A percentile compares a stretch with the other conserved stretches of the same genome.
These are phyloP conservation scores for Gobionotothen gibberifrons DNA, from an alignment of 2,797 vertebrate species.

Conservation along the genomic window DNA sequence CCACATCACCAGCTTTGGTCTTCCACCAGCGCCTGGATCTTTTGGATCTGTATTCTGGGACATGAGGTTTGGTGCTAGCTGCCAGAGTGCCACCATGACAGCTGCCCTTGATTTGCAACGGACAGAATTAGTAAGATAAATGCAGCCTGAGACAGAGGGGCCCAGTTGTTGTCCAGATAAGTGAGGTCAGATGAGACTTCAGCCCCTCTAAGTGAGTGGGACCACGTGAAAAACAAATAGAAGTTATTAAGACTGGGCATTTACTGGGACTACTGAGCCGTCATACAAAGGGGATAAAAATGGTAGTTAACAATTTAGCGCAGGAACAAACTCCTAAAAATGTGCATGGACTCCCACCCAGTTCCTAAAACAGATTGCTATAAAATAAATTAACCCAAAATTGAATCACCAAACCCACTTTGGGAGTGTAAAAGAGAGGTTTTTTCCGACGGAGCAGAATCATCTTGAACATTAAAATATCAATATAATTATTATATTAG, in stretches of 20 bases:
- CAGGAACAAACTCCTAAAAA: not conserved
- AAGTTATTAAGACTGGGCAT: constrained; percentile 5
- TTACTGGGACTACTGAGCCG: not conserved
- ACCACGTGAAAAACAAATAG: constrained; percentile 14
- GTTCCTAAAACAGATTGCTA: not conserved
- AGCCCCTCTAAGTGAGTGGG: constrained; percentile 12
- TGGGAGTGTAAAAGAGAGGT: too few relatives aligned
- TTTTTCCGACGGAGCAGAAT: too few relatives aligned
- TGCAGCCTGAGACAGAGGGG: constrained; percentile 64
- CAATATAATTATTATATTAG: too few relatives aligned
- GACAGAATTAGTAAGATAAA: constrained; percentile 77
- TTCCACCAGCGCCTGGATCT: constrained; percentile 35
- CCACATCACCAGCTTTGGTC: constrained; percentile 7
- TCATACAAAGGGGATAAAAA: not conserved
- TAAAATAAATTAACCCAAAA: not conserved
- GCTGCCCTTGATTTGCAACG: constrained; percentile 67
- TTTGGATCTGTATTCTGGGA: constrained; percentile 60
- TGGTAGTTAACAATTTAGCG: not conserved
- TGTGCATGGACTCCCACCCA: not conserved
- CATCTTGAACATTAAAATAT: not conserved
- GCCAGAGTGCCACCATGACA: constrained; percentile 64
- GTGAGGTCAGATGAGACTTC: constrained; percentile 65
- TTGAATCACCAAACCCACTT: not conserved
- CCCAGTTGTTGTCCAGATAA: constrained; percentile 65
- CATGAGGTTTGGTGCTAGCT: constrained; percentile 36